These are phyloP conservation scores for Griposia aprilina DNA, from an alignment of 2,888 invertebrate genomes.

Conservation along the genomic window DNA sequence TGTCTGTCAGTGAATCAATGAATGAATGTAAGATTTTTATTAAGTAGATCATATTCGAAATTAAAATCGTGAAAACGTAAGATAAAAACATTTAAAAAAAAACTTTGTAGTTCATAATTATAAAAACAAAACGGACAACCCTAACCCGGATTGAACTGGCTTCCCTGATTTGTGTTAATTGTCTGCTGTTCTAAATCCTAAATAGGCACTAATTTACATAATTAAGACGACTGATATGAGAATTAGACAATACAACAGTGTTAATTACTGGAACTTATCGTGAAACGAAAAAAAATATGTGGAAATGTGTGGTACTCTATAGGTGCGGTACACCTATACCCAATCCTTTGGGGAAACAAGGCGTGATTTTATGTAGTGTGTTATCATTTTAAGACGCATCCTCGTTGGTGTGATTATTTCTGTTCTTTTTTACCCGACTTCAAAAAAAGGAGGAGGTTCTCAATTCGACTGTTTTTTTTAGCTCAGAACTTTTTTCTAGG, in stretches of 20 bases:
- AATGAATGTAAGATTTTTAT: too few species aligned
- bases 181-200: slow-evolving; percentile 42
- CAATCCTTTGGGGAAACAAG: too few species aligned
- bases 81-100: background rate
- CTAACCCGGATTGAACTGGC: slow-evolving; percentile 20
- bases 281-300: too few species aligned
- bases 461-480: too few species aligned
- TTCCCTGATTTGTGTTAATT: slow-evolving; percentile 48
- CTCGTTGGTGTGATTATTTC: background rate
- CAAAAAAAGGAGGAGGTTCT: too few species aligned
- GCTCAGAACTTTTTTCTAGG: too few species aligned
- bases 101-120: too few species aligned
- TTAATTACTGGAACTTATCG: slow-evolving; percentile 16
- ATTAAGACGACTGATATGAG: slow-evolving; percentile 21
- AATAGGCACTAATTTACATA: slow-evolving; percentile 36
- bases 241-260: background rate
- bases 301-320: too few species aligned
- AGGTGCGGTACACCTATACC: too few species aligned
- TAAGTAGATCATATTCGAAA: background rate
- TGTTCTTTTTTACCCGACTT: too few species aligned
- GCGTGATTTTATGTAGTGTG: too few species aligned
- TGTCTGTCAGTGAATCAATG: too few species aligned
- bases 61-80: background rate
- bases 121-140: slow-evolving; percentile 5
- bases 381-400: background rate